Base-by-base conservation (phyloP, 2,888 invertebrate species). In the Agrypnus murinus region DNA sequence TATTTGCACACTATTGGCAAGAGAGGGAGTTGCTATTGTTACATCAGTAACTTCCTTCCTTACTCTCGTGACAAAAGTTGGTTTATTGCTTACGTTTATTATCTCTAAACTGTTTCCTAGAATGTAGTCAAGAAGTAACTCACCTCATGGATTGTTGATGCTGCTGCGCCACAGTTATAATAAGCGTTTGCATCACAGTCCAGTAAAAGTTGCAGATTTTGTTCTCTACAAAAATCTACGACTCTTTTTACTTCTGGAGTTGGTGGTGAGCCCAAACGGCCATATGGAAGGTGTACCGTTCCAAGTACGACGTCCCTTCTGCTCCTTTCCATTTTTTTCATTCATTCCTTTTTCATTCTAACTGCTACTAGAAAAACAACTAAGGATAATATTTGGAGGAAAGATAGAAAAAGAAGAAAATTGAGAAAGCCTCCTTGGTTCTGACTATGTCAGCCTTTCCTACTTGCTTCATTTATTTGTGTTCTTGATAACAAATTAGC, bases 1-100 rank as follows among this genome's bases (percentile, higher is more conserved):
- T n/a, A n/a, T 40, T 40, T 40, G 3, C 4, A 40, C n/a, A 4
- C 3, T 40, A n/a, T 5, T 8, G 3, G 40, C n/a, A 7, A 40
- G 6, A 8, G 40, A 7, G 4, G 6, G 3, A 40, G 40, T 40
- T 4, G 40, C 40, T 40, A 40, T n/a, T n/a, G 40, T 40, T 40
- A 40, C n/a, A n/a, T 40, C 40, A n/a, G n/a, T 40, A n/a, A 40
- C 40, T n/a, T 40, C 40, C 40, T 4, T 40, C n/a, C 40, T 34
- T 7, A 34, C 34, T 7, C 34, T 34, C 5, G 40, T 40, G 8
- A 40, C 40, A n/a, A 40, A 40, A 4, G 40, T 40, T 4, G 7
- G 40, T 40, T 40, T n/a, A n/a, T 40, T 40, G 8, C 34, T 9
- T 34, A 34, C 6, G 9, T 34, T 34, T 9, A 34, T 34, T 34